A percentile compares a stretch with the other conserved stretches of the same genome.
Conservation (phyloP, 2,113 vertebrate species). For the Nyctereutes procyonoides region DNA sequence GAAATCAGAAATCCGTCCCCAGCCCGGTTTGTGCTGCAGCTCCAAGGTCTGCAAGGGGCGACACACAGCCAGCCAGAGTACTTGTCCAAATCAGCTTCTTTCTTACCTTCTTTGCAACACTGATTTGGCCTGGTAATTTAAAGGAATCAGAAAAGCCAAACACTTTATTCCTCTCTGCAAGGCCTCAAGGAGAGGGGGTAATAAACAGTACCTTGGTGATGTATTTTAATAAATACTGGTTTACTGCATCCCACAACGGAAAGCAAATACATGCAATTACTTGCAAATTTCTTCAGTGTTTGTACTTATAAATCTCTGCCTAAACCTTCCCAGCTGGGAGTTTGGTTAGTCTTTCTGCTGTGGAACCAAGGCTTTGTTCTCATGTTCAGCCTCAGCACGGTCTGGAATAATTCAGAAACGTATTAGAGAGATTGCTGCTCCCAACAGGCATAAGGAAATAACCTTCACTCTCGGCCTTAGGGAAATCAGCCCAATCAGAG, state of each 20-base stretch:
- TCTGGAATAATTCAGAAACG: slow-evolving; percentile 94
- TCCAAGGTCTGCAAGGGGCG: not conserved
- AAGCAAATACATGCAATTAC: slow-evolving; percentile 89
- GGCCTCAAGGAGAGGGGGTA: slow-evolving; percentile 77
- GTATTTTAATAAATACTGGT: slow-evolving; percentile 87
- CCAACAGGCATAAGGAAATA: slow-evolving; percentile 93
- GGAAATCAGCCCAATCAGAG: slow-evolving; percentile 92
- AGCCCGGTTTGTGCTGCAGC: not conserved
- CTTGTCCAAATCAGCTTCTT: slow-evolving; percentile 63
- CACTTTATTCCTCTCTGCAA: slow-evolving; percentile 71
- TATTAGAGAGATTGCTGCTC: slow-evolving; percentile 94
- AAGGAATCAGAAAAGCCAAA: slow-evolving; percentile 76
- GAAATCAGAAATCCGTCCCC: slow-evolving; percentile 27
- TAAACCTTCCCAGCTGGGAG: slow-evolving; percentile 92
- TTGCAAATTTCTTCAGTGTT: slow-evolving; percentile 90
- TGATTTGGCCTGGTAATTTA: slow-evolving; percentile 60
- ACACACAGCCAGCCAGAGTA: not conserved
- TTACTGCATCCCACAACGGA: slow-evolving; percentile 84
- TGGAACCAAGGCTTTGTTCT: slow-evolving; percentile 93
- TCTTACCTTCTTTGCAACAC: slow-evolving; percentile 68
- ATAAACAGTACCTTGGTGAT: slow-evolving; percentile 81
- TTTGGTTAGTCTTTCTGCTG: slow-evolving; percentile 85
- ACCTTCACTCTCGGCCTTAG: slow-evolving; percentile 91
- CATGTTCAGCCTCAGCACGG: slow-evolving; percentile 88
- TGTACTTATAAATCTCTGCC: slow-evolving; percentile 92